Conservation (phyloP, 2,113 vertebrate species). For the Mohoua ochrocephala region DNA sequence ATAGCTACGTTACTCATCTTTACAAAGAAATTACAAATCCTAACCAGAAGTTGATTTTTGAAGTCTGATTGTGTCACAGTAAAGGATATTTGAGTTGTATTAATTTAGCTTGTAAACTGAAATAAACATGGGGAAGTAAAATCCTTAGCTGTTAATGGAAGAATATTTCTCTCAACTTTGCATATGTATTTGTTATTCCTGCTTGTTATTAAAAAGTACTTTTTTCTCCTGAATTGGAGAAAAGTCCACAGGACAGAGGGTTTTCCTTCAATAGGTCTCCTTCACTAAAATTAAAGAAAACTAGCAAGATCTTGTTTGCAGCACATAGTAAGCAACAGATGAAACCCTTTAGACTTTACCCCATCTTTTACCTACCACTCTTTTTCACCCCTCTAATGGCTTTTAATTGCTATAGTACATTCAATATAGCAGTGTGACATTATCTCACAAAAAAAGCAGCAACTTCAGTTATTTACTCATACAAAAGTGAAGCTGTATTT, state of each 20-base stretch:
- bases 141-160: not conserved
- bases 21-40: not conserved
- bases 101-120: not conserved
- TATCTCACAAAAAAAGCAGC: not conserved
- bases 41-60: not conserved
- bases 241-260: not conserved
- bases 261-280: not conserved
- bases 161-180: not conserved
- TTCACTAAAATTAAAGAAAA: not conserved
- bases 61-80: not conserved
- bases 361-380: not conserved
- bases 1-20: not conserved
- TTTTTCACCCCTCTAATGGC: not conserved
- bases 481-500: slow-evolving; percentile 16
- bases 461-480: not conserved
- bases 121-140: not conserved
- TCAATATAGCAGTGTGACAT: not conserved
- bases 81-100: not conserved
- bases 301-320: not conserved
- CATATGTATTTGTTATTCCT: not conserved
- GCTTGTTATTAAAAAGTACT: not conserved
- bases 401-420: not conserved
- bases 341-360: not conserved
- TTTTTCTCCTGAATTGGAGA: not conserved
- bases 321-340: not conserved